Evolutionary conservation across 2,888 invertebrate species (phyloP), one percentile per base, ranked within the genome.

Genomic region (Apoda limacodes): DNA sequence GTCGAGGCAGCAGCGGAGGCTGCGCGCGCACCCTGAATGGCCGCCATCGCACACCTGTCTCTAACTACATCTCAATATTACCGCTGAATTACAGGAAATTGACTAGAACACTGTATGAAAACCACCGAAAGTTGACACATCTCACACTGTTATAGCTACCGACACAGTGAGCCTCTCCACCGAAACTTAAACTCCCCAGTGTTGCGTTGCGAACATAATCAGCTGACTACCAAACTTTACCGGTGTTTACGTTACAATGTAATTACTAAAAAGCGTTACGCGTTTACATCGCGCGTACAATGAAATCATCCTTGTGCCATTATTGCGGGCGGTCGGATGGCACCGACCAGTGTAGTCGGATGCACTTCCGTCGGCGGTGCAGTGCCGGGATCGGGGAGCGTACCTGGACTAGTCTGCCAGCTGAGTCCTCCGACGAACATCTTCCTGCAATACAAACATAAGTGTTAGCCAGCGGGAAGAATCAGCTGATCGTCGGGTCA

Each of bases 371-470:
- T 40, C 49, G 50, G 46, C 46, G 17, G 17, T 54, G 42, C 50
- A 50, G 47, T 55, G 54, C 52, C 55, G 57, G 62, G 62, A 61
- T 63, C 57, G 64, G 56, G 58, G 59, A 61, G 72, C 75, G 70
- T 87, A 98, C 97, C 97, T 90, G 97, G 96, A 87, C 96, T 97
- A 71, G 98, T 98, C 87, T 98, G 98, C 98, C 98, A 98, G 86
- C 97, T 97, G 75, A 98, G 90, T 69, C 98, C 98, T 70, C 98
- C 98, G 85, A 98, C 95, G 89, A 98, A 98, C 97, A 98, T 98
- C 92, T 98, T 98, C 86, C 98, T 98, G 89, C 60, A 93, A 93
- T 58, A 76, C 82, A 87, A 85, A 84, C 83, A 80, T 69, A 62
- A 54, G 55, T 58, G 60, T 74, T 62, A 71, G 67, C 58, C n/a